Evolutionary conservation across 2,113 vertebrate genomes (phyloP).

Genomic region (Andinoacara biseriatus): DNA sequence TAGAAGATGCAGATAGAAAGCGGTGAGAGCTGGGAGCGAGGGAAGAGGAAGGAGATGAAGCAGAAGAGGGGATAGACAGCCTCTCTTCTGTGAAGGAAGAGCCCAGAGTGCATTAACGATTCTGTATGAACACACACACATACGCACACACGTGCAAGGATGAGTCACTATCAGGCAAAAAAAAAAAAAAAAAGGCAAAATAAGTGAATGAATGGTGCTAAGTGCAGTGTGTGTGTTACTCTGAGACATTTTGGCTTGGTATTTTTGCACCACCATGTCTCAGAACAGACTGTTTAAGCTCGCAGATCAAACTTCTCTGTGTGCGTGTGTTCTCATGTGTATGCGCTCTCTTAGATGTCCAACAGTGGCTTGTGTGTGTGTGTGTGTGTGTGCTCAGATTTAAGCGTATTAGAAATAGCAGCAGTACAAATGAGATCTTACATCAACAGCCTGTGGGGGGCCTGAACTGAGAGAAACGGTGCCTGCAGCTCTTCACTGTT

Average conservation of each 20-base stretch:
- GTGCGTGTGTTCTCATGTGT: neutral
- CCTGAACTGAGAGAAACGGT: conserved; percentile 49
- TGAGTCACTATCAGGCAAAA: conserved; percentile 46
- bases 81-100: conserved; percentile 47
- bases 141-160: conserved; percentile 13
- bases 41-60: conserved; percentile 21
- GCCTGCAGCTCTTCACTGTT: conserved; percentile 49
- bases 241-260: conserved; percentile 31
- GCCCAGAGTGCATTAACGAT: conserved; percentile 48
- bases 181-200: conserved; percentile 13
- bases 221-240: conserved; percentile 41
- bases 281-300: conserved; percentile 56
- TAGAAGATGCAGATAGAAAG: conserved; percentile 42
- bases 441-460: conserved; percentile 67
- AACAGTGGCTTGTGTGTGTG: neutral
- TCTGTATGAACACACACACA: conserved; percentile 37
- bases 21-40: conserved; percentile 28
- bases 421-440: conserved; percentile 65
- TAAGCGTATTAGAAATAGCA: conserved; percentile 61
- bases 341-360: conserved; percentile 1
- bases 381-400: conserved; percentile 31
- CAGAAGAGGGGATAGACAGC: conserved; percentile 25
- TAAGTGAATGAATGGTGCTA: conserved; percentile 54
- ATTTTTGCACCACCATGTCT: conserved; percentile 24
- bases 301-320: conserved; percentile 27